A percentile compares a stretch with the other conserved stretches of the same genome.
Conservation (phyloP, 2,113 vertebrate genomes). For the Lutjanus erythropterus region DNA sequence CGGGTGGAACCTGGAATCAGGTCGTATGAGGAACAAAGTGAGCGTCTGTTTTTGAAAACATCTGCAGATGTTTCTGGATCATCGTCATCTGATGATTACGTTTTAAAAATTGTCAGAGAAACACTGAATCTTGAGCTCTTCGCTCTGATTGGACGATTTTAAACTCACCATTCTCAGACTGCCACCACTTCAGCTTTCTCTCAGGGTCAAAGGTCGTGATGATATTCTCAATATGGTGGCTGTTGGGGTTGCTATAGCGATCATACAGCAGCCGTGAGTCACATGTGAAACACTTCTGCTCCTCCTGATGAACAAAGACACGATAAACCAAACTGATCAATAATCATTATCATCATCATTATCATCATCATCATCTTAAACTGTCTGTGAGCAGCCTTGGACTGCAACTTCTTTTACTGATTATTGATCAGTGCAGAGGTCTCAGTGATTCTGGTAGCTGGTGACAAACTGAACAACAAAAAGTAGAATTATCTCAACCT, state of each 20-base stretch:
- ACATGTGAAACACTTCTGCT: conserved; percentile 91
- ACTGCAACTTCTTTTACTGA: background rate
- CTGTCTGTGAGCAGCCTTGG: no score
- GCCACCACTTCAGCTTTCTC: conserved; percentile 92
- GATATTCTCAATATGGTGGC: conserved; percentile 89
- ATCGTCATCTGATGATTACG: no score
- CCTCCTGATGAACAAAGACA: conserved; percentile 76
- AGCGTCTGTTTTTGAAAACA: no score
- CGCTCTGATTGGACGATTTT: background rate
- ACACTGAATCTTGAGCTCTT: background rate
- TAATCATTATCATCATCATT: conserved; percentile 5
- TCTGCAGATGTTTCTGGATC: no score
- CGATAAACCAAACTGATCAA: background rate
- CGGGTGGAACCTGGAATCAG: no score
- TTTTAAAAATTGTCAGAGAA: no score
- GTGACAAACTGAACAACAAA: no score
- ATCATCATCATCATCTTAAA: background rate
- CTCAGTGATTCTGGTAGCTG: background rate
- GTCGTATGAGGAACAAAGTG: no score
- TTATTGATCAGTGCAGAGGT: background rate
- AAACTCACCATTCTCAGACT: conserved; percentile 90
- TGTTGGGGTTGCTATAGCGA: conserved; percentile 82
- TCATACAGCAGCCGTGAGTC: conserved; percentile 88
- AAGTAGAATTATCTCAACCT: no score
- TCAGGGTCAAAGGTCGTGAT: conserved; percentile 87